These are phyloP conservation scores for Ditula angustiorana DNA, from an alignment of 2,888 invertebrate species.

Conservation along the genomic window DNA sequence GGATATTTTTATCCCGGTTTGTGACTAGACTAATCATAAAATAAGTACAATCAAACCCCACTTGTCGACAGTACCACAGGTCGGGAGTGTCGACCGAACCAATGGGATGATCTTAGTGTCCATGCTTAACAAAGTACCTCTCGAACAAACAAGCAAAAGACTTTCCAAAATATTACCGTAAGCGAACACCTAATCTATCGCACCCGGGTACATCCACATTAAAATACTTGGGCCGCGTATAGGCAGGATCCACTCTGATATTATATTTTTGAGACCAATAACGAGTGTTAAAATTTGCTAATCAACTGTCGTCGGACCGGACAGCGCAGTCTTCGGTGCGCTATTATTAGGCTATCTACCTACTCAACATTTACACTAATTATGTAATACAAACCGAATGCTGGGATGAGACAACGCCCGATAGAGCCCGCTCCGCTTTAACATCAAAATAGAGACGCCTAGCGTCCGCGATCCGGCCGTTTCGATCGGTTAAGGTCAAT, in stretches of 20 bases:
- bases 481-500: slow-evolving; percentile 5
- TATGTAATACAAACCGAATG: slow-evolving; percentile 15
- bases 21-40: slow-evolving; percentile 68
- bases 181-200: slow-evolving; percentile 46
- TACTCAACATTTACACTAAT: slow-evolving; percentile 4
- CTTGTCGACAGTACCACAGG: slow-evolving; percentile 42
- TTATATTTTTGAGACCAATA: slow-evolving; percentile 32
- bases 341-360: slow-evolving; percentile 27
- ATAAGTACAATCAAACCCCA: slow-evolving; percentile 62
- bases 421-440: slow-evolving; percentile 13
- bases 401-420: slow-evolving; percentile 17
- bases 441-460: slow-evolving; percentile 6
- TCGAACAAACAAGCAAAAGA: slow-evolving; percentile 42
- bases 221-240: slow-evolving; percentile 5
- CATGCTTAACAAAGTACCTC: slow-evolving; percentile 46
- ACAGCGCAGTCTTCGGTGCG: slow-evolving; percentile 34
- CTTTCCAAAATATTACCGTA: slow-evolving; percentile 49
- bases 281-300: slow-evolving; percentile 27
- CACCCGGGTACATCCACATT: slow-evolving; percentile 3
- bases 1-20: slow-evolving; percentile 48
- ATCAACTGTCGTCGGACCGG: slow-evolving; percentile 25
- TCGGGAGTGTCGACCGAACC: slow-evolving; percentile 43
- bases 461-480: slow-evolving; percentile 24
- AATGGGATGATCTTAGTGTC: slow-evolving; percentile 60
- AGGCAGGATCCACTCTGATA: slow-evolving; percentile 22